Evolutionary conservation across 2,888 invertebrate species (phyloP).

Genomic region (Eristalis tenax): DNA sequence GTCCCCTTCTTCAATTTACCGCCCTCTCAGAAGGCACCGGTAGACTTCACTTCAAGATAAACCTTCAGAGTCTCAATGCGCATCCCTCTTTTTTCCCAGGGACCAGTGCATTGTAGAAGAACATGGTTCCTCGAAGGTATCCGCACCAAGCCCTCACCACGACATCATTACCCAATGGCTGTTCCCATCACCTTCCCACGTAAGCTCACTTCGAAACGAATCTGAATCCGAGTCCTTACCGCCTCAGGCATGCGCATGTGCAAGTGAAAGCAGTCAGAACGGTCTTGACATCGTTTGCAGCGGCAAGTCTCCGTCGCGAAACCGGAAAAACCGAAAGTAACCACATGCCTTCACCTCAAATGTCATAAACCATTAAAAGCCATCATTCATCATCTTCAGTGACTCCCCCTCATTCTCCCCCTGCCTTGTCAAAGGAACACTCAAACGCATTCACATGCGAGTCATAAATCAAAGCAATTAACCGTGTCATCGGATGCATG

Average conservation of each 20-base stretch:
- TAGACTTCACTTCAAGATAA: too few relatives aligned
- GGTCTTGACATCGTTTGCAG: conserved; percentile 52
- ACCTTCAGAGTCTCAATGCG: too few relatives aligned
- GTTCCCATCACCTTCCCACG: neutral
- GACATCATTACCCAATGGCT: neutral
- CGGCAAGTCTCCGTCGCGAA: neutral
- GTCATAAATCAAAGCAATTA: conserved; percentile 62
- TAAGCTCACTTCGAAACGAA: neutral
- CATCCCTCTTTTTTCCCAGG: too few relatives aligned
- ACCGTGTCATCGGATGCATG: conserved; percentile 52
- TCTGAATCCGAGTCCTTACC: neutral
- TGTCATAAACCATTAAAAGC: conserved; percentile 34
- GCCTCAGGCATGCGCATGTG: neutral
- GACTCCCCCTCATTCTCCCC: neutral
- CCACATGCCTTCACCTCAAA: conserved; percentile 27
- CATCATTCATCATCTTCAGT: conserved; percentile 48
- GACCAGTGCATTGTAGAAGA: too few relatives aligned
- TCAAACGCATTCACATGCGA: conserved; percentile 8
- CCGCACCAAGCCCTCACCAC: too few relatives aligned
- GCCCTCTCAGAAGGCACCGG: too few relatives aligned
- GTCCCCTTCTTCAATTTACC: too few relatives aligned
- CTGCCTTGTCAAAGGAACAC: conserved; percentile 2
- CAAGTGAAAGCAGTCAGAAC: conserved; percentile 14
- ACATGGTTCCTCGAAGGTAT: too few relatives aligned
- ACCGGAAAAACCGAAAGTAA: conserved; percentile 60